Evolutionary conservation across 2,888 invertebrate genomes (phyloP), one percentile per base, ranked within the genome.

Genomic region (Junonia oenone): DNA sequence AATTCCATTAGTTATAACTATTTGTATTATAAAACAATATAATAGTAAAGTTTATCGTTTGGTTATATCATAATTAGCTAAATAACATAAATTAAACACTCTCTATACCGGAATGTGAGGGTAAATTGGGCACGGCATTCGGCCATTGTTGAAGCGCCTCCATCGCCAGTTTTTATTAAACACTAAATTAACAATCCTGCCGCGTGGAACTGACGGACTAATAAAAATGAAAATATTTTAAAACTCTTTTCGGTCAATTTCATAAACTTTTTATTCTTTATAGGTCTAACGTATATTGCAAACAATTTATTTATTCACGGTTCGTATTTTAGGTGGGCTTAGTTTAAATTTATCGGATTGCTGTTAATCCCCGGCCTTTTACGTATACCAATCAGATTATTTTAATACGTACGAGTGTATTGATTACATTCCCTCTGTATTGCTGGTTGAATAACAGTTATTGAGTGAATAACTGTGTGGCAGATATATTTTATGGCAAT

Each of bases 341-440:
- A 53, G 47, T 53, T 55, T 35, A 59, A 59, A 64, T 64, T 64
- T 64, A 64, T 64, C 55, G 61, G 54, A 61, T 58, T 56, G 61
- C 62, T 59, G 45, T 56, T 57, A 59, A 57, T 53, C 57, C 57
- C 51, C 52, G 49, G 29, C 52, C 50, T 54, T 63, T 50, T 56
- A 56, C 56, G 51, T 54, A 48, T 51, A 63, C 56, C 55, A 55
- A 50, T 40, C 38, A 55, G 38, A 51, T 55, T 56, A 55, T 47
- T 58, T 45, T 45, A 35, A 26, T 43, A 26, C 6, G 8, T 43
- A 43, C 26, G 43, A 26, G 43, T 17, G n/a, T 43, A 26, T 13
- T 43, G 26, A 43, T 43, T 43, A 13, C 26, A 43, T 43, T 43
- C 13, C 22, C 43, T 22, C 43, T 22, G 22, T 43, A 43, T 43